Conservation (phyloP, 2,797 vertebrate species). For the Labroides dimidiatus region DNA sequence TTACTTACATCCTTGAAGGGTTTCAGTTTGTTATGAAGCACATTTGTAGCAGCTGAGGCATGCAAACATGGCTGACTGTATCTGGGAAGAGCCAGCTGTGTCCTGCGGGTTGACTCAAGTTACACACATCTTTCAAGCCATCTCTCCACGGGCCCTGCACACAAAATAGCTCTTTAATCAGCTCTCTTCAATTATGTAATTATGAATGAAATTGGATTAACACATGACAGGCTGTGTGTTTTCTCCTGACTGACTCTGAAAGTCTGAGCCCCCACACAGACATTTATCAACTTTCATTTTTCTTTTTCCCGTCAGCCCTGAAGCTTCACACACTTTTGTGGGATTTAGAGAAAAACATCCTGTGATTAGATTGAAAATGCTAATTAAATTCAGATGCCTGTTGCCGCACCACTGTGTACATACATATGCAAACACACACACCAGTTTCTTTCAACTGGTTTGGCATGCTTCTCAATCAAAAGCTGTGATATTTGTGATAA, state of each 20-base stretch:
- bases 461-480: conserved; percentile 38
- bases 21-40: conserved; percentile 23
- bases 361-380: conserved; percentile 19
- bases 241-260: conserved; percentile 42
- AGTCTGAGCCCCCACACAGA: conserved; percentile 9
- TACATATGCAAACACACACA: conserved; percentile 9
- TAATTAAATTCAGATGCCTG: conserved; percentile 37
- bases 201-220: conserved; percentile 55
- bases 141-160: conserved; percentile 33
- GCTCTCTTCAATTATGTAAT: conserved; percentile 72
- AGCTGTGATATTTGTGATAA: conserved; percentile 36
- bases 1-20: conserved; percentile 5
- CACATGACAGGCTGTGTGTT: conserved; percentile 29
- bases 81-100: conserved; percentile 59
- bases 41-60: conserved; percentile 52
- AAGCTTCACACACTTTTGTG: conserved; percentile 14
- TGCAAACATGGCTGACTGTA: conserved; percentile 31
- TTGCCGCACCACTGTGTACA: conserved; percentile 11
- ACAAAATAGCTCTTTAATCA: conserved; percentile 67
- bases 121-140: conserved; percentile 59
- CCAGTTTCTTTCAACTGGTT: conserved; percentile 48
- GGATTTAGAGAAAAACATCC: conserved; percentile 13
- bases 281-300: neutral
- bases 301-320: conserved; percentile 1
- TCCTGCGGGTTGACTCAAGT: conserved; percentile 59